Conservation (phyloP, 1,140 invertebrate species). For the Chrysopa pallens region DNA sequence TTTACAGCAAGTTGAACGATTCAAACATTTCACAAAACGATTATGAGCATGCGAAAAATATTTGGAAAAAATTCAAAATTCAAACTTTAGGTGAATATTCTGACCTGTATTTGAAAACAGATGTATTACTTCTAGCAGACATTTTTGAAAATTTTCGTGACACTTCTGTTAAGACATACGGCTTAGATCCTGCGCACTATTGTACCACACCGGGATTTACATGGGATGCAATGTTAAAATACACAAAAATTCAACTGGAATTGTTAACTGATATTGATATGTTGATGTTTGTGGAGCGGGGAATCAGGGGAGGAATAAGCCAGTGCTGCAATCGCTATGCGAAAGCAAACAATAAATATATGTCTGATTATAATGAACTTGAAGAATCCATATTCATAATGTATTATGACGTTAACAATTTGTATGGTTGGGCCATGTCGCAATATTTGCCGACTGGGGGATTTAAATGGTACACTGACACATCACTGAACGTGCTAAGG, state of each 20-base stretch:
- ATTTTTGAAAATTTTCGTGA: conserved; percentile 24
- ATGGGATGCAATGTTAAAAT: conserved; percentile 21
- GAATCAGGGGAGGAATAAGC: no score
- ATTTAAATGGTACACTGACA: conserved; percentile 11
- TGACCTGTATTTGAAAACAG: conserved; percentile 19
- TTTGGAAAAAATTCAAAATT: conserved; percentile 20
- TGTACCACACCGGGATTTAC: conserved; percentile 15
- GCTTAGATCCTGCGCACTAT: conserved; percentile 16
- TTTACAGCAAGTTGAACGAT: conserved; percentile 13
- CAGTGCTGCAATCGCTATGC: conserved; percentile 2
- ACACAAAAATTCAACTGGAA: no score
- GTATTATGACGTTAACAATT: conserved; percentile 13
- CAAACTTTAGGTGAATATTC: conserved; percentile 17
- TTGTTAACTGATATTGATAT: no score
- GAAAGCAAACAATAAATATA: conserved; percentile 23
- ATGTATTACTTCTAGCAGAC: conserved; percentile 18
- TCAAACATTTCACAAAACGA: conserved; percentile 11
- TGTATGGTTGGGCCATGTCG: conserved; percentile 26
- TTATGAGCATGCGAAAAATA: conserved; percentile 17
- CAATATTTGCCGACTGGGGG: conserved; percentile 17
- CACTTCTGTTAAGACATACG: conserved; percentile 9
- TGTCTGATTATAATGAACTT: conserved; percentile 4
- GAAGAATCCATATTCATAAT: conserved; percentile 8
- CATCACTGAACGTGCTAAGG: no score
- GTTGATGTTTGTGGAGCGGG: no score